These are phyloP conservation scores for Rhizoglyphus robini DNA, from an alignment of 1,140 invertebrate species.

Conservation along the genomic window DNA sequence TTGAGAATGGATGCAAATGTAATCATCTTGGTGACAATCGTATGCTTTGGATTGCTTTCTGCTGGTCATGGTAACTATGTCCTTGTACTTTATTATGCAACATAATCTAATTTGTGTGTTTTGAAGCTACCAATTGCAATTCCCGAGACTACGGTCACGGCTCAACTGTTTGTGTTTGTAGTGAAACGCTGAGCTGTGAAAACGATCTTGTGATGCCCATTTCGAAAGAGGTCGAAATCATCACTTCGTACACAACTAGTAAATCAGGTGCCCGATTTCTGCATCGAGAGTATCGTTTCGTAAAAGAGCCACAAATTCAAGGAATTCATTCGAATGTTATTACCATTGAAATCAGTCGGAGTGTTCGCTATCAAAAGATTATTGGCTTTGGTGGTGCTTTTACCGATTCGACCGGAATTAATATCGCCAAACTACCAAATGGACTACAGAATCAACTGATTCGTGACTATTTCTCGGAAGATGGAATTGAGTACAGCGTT, in stretches of 20 bases:
- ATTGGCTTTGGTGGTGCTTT: conserved; percentile 71
- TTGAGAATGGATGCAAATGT: no score
- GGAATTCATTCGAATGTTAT: no score
- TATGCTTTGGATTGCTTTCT: no score
- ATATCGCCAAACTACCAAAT: not conserved
- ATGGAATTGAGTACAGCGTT: conserved; percentile 52
- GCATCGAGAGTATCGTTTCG: not conserved
- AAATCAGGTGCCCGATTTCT: not conserved
- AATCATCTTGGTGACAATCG: no score
- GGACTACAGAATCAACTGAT: conserved; percentile 1
- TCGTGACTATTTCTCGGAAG: conserved; percentile 9
- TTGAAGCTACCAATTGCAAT: no score
- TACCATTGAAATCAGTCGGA: conserved; percentile 12
- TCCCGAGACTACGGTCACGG: no score
- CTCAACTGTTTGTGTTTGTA: conserved; percentile 78
- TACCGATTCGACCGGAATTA: conserved; percentile 54
- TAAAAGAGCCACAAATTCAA: not conserved
- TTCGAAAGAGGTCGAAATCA: not conserved
- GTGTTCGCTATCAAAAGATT: conserved; percentile 32
- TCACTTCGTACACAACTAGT: not conserved
- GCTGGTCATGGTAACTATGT: no score
- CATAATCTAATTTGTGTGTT: no score
- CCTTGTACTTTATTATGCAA: no score
- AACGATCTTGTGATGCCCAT: not conserved
- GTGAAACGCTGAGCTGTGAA: conserved; percentile 37